Base-by-base conservation (phyloP, 2,797 vertebrate species). In the Sebastes baramenuke region DNA sequence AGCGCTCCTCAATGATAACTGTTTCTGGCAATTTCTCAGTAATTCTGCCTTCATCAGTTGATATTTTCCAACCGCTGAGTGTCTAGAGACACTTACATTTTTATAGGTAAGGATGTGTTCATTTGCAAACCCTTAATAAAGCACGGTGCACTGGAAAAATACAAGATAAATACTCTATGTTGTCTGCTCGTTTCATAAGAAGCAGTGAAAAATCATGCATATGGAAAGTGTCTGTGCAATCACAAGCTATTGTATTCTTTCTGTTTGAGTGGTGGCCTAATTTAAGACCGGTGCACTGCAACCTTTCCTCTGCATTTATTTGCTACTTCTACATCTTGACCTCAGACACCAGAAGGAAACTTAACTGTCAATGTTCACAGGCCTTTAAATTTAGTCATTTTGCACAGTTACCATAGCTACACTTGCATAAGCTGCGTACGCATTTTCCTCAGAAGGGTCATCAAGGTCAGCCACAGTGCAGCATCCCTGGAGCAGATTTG, bases 51-150 rank as follows among this genome's bases (percentile, higher is more conserved):
- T 49, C 13, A 36, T 69, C 14, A 30, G 59, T 60, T 73, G 55
- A 81, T 69, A 52, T 58, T 38, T 74, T 70, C 18, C 25, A 42
- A 75, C 73, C 58, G 36, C 52, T 54, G 49, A 38, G 49, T 22
- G 64, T 80, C 56, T 46, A 16, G n/a, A 80, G 62, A 67, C 16
- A n/a, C 2, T 20, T 5, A 27, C 8, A 22, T 32, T 46, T 60
- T 60, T 30, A 67, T 24, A 38, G 67, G 22, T 8, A 18, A 46
- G 18, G 18, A 73, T 4, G 55, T 82, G 67, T 74, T 80, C 8
- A 71, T 84, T 82, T 67, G 49, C 68, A 73, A 36, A 52, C 34
- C n/a, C 9, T 77, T 20, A 49, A 59, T 76, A 38, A 65, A 59
- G 42, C 60, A 56, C 52, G 20, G 12, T 42, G 49, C 24, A 42